A percentile compares a stretch with the other conserved stretches of the same genome.
phyloP scores from a whole-genome alignment of 2,113 vertebrate genomes.

The Danionella cerebrum region DNA sequence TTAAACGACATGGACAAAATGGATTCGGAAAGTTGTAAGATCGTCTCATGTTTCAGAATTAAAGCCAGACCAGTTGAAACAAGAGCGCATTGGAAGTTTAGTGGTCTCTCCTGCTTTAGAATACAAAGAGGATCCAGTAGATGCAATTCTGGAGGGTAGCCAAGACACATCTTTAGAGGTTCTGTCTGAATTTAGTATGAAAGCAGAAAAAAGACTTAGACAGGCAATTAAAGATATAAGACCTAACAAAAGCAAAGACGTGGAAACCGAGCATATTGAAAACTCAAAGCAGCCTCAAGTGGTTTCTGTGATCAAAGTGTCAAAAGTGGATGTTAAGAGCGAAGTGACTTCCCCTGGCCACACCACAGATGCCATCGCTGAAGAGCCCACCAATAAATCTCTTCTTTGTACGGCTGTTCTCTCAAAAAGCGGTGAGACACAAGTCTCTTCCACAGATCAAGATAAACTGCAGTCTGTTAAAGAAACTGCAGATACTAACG shows the following conservation, averaged over 20 bases:
- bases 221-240: conserved; percentile 47
- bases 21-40: no score
- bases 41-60: no score
- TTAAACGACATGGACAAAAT: no score
- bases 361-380: neutral
- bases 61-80: neutral
- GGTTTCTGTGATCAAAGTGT: neutral
- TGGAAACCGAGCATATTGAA: neutral
- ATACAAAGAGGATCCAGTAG: neutral
- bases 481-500: no score
- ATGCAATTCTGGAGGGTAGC: neutral
- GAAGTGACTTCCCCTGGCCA: neutral
- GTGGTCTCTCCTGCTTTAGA: neutral
- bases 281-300: neutral
- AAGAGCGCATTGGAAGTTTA: neutral
- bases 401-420: neutral
- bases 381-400: neutral
- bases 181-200: conserved; percentile 49
- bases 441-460: neutral
- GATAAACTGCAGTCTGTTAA: neutral
- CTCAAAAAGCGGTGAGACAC: neutral
- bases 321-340: neutral
- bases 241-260: conserved; percentile 14
- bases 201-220: conserved; percentile 59
- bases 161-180: conserved; percentile 52